Conservation (phyloP, 2,888 invertebrate species). For the Cetonia aurata region DNA sequence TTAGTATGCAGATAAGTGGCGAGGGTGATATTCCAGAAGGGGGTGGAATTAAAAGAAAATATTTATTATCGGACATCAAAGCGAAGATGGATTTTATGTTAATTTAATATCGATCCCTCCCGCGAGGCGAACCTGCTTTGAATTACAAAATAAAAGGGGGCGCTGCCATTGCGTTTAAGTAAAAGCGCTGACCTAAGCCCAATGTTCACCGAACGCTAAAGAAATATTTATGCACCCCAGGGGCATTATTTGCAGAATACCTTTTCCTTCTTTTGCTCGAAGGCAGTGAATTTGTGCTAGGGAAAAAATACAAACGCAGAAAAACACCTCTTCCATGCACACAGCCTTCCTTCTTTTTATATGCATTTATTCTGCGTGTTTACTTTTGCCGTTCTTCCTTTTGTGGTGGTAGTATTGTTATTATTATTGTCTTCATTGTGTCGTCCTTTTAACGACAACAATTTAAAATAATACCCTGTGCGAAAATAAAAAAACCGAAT, state of each 20-base stretch:
- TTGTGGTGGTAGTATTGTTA: slow-evolving; percentile 30
- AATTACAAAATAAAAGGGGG: slow-evolving; percentile 45
- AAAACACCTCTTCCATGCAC: slow-evolving; percentile 19
- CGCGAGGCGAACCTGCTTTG: slow-evolving; percentile 43
- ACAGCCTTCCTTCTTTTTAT: slow-evolving; percentile 5
- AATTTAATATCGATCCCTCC: slow-evolving; percentile 43
- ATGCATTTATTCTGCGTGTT: slow-evolving; percentile 30
- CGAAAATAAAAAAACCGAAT: slow-evolving; percentile 7
- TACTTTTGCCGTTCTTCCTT: slow-evolving; percentile 7
- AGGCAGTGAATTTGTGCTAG: slow-evolving; percentile 41
- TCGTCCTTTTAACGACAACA: slow-evolving; percentile 25
- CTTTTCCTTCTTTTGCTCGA: slow-evolving; percentile 36
- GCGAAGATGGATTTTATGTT: slow-evolving; percentile 43
- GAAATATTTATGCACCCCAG: slow-evolving; percentile 48
- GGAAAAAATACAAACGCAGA: slow-evolving; percentile 10
- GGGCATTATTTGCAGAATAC: slow-evolving; percentile 47
- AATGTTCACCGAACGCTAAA: slow-evolving; percentile 42
- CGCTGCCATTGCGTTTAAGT: slow-evolving; percentile 35
- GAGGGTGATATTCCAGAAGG: background rate
- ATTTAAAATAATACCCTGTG: slow-evolving; percentile 22
- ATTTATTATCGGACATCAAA: slow-evolving; percentile 39
- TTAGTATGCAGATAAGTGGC: slow-evolving; percentile 28
- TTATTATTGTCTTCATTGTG: slow-evolving; percentile 13
- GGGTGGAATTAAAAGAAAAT: slow-evolving; percentile 35
- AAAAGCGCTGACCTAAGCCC: slow-evolving; percentile 45